phyloP scores from a whole-genome alignment of 1,140 invertebrate genomes.

The Zaprionus taronus region DNA sequence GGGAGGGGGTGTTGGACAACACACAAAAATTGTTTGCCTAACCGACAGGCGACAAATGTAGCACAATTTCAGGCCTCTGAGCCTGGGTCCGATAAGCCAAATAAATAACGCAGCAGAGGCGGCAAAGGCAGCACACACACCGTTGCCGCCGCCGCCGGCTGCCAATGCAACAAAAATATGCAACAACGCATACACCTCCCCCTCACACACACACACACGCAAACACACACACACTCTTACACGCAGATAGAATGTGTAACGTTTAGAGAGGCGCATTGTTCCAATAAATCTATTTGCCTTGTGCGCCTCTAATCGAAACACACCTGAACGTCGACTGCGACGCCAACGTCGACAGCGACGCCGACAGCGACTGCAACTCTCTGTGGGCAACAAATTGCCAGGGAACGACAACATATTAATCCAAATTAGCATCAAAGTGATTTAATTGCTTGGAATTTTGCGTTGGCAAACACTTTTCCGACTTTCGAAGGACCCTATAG shows the following conservation, averaged over 20 bases:
- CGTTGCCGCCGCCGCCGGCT: conserved; percentile 23
- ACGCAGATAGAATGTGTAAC: conserved; percentile 17
- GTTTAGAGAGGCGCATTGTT: conserved; percentile 47
- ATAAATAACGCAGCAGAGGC: conserved; percentile 73
- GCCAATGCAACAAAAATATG: conserved; percentile 34
- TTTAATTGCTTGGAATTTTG: conserved; percentile 85
- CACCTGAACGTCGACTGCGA: conserved; percentile 31
- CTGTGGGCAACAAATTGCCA: conserved; percentile 46
- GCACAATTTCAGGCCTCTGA: conserved; percentile 66
- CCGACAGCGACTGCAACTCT: background rate
- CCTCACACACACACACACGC: background rate
- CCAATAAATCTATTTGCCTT: conserved; percentile 59
- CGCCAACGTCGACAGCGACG: background rate
- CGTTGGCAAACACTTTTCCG: conserved; percentile 79
- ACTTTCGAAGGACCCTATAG: conserved; percentile 42
- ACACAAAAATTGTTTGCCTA: conserved; percentile 67
- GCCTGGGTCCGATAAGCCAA: conserved; percentile 73
- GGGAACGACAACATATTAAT: conserved; percentile 83
- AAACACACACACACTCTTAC: background rate
- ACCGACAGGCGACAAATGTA: conserved; percentile 76
- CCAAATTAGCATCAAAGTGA: conserved; percentile 85
- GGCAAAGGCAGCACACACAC: conserved; percentile 12
- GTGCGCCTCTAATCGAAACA: conserved; percentile 52
- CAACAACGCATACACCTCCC: background rate
- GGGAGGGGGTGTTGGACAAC: background rate